Conservation (phyloP, 2,888 invertebrate species). For the Drosophila mayaguana region DNA sequence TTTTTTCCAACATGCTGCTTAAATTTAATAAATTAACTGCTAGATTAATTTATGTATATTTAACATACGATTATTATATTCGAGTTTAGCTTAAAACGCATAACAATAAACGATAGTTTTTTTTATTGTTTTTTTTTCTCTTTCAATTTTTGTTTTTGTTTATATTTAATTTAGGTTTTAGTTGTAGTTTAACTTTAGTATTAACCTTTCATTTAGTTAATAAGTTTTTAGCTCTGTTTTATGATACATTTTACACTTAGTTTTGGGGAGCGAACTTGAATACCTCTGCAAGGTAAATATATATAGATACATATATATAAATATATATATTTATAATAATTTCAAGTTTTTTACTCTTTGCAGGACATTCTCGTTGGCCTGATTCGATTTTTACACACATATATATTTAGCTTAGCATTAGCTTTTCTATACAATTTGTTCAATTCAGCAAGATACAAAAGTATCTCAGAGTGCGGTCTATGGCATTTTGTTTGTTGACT, state of each 20-base stretch:
- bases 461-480: slow-evolving; percentile 56
- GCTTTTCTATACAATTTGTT: slow-evolving; percentile 72
- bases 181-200: slow-evolving; percentile 30
- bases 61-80: slow-evolving; percentile 62
- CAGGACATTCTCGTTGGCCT: slow-evolving; percentile 17
- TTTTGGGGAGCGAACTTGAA: slow-evolving; percentile 58
- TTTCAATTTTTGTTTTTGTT: slow-evolving; percentile 9
- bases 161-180: slow-evolving; percentile 31
- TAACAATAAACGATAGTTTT: slow-evolving; percentile 70
- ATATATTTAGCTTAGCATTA: slow-evolving; percentile 61
- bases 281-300: slow-evolving; percentile 45
- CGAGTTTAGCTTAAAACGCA: slow-evolving; percentile 76
- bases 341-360: slow-evolving; percentile 46
- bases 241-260: slow-evolving; percentile 65
- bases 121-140: slow-evolving; percentile 17
- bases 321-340: slow-evolving; percentile 37
- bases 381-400: slow-evolving; percentile 52
- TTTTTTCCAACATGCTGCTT: slow-evolving; percentile 64
- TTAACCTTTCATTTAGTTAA: slow-evolving; percentile 39
- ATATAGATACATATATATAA: slow-evolving; percentile 16
- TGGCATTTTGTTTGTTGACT: slow-evolving; percentile 55
- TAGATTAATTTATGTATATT: slow-evolving; percentile 67
- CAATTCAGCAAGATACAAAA: slow-evolving; percentile 58
- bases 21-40: slow-evolving; percentile 44
- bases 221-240: slow-evolving; percentile 31